Evolutionary conservation across 1,140 invertebrate species (phyloP), one percentile per base, ranked within the genome.

Genomic region (Listronotus oregonensis): DNA sequence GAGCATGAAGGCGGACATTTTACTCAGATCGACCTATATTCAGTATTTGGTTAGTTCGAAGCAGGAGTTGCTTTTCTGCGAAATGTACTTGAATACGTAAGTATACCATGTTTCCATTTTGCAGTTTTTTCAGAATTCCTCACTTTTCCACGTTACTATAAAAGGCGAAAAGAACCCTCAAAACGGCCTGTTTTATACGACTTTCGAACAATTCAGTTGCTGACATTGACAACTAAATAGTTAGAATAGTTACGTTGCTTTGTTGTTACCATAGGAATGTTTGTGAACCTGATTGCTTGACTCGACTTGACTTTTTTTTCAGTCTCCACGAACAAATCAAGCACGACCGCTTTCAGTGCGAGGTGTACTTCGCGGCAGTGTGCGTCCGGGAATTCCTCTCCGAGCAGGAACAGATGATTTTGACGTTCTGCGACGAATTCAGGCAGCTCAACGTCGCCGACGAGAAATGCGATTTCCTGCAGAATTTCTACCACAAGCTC

Each of bases 31-130:
- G 15, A 86, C 90, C 34, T 97, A 96, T 74, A 86, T 94, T 44
- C 87, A 91, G 6, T 97, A 97, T 82, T 82, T 97, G 63, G 87
- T 93, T 47, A 82, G 90, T 66, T 94, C 91, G 76, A 85, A 91
- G 46, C 91, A 96, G 74, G 88, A 91, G 34, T 80, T 97, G 12
- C 80, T 97, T 3, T 86, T 89, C n/a, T 90, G 90, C 1, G 80
- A 91, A 46, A 87, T 90, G 56, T 90, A 92, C 75, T 81, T 96
- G 39, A 87, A 94, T 61, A 85, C 89, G 81, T 84, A 82, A 79
- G 71, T 79, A 80, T 21, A 12, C 15, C 12, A 34, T 9, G 32
- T n/a, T n/a, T n/a, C n/a, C n/a, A n/a, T n/a, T n/a, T n/a, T n/a
- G n/a, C n/a, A n/a, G n/a, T n/a, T n/a, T n/a, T n/a, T n/a, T n/a